A percentile compares a stretch with the other conserved stretches of the same genome.
Conservation (phyloP, 2,888 invertebrate species). For the Ophion ellenae region DNA sequence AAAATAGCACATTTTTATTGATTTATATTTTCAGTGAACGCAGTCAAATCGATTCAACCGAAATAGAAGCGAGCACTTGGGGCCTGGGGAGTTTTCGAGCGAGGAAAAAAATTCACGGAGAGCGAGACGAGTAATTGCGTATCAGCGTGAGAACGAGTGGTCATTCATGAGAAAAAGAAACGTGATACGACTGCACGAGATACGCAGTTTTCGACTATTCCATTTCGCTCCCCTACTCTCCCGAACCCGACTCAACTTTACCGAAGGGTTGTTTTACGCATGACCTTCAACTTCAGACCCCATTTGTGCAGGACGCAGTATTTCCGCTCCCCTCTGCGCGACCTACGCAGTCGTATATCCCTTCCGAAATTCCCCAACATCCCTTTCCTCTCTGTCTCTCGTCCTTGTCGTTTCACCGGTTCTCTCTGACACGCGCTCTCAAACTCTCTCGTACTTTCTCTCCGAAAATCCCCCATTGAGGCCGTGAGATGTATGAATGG, state of each 20-base stretch:
- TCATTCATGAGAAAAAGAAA: constrained; percentile 46
- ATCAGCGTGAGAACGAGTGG: constrained; percentile 14
- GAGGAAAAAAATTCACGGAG: too few species aligned
- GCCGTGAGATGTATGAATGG: constrained; percentile 69
- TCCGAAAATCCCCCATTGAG: constrained; percentile 64
- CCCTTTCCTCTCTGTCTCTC: constrained; percentile 12
- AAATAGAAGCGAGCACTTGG: too few species aligned
- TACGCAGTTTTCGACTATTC: constrained; percentile 27
- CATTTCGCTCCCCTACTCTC: constrained; percentile 20
- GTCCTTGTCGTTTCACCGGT: not conserved
- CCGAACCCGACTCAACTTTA: constrained; percentile 50
- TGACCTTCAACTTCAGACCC: constrained; percentile 71
- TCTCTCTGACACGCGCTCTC: not conserved
- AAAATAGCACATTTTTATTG: too few species aligned
- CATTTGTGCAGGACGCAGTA: constrained; percentile 63
- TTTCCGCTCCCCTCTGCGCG: constrained; percentile 31
- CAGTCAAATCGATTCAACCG: too few species aligned
- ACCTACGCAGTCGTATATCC: constrained; percentile 64
- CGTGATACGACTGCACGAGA: not conserved
- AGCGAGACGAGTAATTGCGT: not conserved
- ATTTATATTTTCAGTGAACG: too few species aligned
- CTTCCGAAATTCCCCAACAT: constrained; percentile 54
- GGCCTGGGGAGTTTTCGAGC: too few species aligned
- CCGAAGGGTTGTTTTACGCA: constrained; percentile 53
- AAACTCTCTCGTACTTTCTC: constrained; percentile 9